Percentiles rank a stretch among this genome's conserved stretches.
Conservation (phyloP, 1,140 invertebrate genomes). For the Muscidifurax raptorellus region DNA sequence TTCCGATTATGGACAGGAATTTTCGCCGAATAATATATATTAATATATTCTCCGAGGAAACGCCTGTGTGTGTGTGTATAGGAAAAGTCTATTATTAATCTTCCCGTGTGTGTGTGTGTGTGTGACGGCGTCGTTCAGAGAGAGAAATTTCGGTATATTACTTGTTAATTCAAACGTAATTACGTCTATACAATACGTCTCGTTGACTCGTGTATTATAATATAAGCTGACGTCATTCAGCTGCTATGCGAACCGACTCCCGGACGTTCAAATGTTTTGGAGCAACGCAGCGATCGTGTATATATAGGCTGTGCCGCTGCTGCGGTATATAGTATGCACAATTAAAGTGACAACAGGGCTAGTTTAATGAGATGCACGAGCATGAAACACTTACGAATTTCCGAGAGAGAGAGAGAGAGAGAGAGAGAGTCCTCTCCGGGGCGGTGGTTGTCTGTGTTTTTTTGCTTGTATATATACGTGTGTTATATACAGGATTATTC, state of each 20-base stretch:
- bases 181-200: not conserved
- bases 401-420: not conserved
- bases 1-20: constrained; percentile 33
- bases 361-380: constrained; percentile 36
- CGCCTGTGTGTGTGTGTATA: too few relatives aligned
- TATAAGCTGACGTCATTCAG: not conserved
- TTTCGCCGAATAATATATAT: constrained; percentile 13
- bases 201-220: not conserved
- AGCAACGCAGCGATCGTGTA: not conserved
- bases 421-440: not conserved
- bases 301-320: not conserved
- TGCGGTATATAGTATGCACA: not conserved
- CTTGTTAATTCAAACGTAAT: not conserved
- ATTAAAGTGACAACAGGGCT: not conserved
- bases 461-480: too few relatives aligned
- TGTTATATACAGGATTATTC: too few relatives aligned
- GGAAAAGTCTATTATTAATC: too few relatives aligned
- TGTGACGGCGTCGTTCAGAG: too few relatives aligned
- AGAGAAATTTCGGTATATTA: not conserved
- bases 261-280: not conserved
- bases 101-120: too few relatives aligned
- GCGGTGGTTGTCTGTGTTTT: too few relatives aligned
- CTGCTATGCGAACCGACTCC: constrained; percentile 1
- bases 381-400: constrained; percentile 41
- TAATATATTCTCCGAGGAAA: too few relatives aligned